A percentile compares a stretch with the other conserved stretches of the same genome.
These are phyloP conservation scores for Cynaeus angustus DNA, from an alignment of 2,888 invertebrate genomes.

Conservation along the genomic window DNA sequence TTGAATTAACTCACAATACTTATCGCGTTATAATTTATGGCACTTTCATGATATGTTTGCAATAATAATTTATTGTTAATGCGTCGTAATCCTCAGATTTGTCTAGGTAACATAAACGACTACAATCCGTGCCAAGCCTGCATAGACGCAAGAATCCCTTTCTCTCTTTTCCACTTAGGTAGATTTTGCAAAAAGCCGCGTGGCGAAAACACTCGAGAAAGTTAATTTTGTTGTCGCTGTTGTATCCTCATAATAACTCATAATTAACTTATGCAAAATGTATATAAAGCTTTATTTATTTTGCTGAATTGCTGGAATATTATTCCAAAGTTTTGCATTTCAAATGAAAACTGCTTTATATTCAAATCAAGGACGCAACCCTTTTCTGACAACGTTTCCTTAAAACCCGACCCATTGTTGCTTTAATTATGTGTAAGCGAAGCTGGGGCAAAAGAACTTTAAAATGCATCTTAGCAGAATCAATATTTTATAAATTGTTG, in stretches of 20 bases:
- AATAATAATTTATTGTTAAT: constrained; percentile 50
- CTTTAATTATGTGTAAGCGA: constrained; percentile 26
- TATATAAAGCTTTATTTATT: constrained; percentile 57
- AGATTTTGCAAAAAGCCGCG: constrained; percentile 27
- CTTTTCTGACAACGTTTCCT: constrained; percentile 47
- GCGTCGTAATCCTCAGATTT: constrained; percentile 62
- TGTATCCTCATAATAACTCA: constrained; percentile 63
- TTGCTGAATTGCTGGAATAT: constrained; percentile 53
- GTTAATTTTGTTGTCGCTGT: constrained; percentile 47
- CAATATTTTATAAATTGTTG: neutral
- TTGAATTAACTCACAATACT: neutral
- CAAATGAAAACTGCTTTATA: constrained; percentile 56
- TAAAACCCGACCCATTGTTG: constrained; percentile 41
- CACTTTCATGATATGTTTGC: constrained; percentile 17
- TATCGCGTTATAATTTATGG: neutral
- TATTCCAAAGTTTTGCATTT: constrained; percentile 57
- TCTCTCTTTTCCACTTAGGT: constrained; percentile 39
- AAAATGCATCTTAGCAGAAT: neutral
- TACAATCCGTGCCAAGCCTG: constrained; percentile 38
- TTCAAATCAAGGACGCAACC: constrained; percentile 55
- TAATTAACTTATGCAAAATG: constrained; percentile 67
- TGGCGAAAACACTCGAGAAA: constrained; percentile 22
- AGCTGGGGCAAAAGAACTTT: neutral
- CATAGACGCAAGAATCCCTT: constrained; percentile 1
- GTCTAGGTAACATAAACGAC: constrained; percentile 57